Evolutionary conservation across 2,888 invertebrate genomes (phyloP).

Genomic region (Keiferia lycopersicella): DNA sequence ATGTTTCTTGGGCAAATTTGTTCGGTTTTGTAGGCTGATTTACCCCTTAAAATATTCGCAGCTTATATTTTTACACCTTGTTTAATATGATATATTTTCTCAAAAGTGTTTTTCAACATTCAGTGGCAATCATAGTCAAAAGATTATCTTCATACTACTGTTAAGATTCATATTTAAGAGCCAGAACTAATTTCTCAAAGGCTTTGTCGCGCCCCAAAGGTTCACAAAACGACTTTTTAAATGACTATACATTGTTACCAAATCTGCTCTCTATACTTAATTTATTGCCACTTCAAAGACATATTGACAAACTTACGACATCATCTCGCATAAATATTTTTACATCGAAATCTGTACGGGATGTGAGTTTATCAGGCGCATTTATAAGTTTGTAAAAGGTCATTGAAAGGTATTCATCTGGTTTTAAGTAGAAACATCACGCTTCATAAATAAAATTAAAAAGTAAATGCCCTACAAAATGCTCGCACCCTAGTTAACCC

Average conservation of each 20-base stretch:
- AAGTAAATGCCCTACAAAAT: constrained; percentile 59
- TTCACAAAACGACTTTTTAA: constrained; percentile 57
- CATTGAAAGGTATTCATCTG: constrained; percentile 47
- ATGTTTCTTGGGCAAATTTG: no score
- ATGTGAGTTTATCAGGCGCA: background rate
- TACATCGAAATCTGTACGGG: no score
- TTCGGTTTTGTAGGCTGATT: no score
- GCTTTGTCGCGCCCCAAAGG: constrained; percentile 63
- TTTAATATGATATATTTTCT: no score
- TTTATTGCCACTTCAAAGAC: constrained; percentile 52
- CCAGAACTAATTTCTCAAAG: constrained; percentile 58
- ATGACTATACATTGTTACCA: constrained; percentile 61
- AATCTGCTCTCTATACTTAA: constrained; percentile 53
- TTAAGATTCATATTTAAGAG: constrained; percentile 66
- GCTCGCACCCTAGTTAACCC: constrained; percentile 68
- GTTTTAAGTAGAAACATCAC: constrained; percentile 60
- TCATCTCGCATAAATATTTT: background rate
- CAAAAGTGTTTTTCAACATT: background rate
- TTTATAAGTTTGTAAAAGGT: constrained; percentile 25
- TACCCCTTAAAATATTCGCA: no score
- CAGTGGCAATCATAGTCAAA: constrained; percentile 1
- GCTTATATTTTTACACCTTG: no score
- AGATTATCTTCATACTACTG: constrained; percentile 39
- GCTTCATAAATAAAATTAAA: constrained; percentile 77
- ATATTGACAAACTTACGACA: constrained; percentile 19